These are phyloP conservation scores for Montipora capitata DNA, from an alignment of 92 coral and sea anemone genomes.

Conservation along the genomic window DNA sequence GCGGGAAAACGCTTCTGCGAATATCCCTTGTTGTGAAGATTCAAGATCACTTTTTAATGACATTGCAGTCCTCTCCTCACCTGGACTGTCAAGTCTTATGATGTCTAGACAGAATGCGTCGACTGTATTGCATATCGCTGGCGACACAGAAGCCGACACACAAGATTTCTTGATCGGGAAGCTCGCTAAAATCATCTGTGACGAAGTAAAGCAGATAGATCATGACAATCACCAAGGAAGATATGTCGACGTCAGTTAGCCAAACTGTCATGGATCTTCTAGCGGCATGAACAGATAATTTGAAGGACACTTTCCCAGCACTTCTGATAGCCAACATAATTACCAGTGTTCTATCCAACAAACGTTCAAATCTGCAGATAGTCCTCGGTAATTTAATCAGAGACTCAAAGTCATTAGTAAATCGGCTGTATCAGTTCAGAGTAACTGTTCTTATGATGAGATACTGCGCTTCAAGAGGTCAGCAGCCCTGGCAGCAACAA, in stretches of 20 bases:
- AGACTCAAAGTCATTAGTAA: slow-evolving; percentile 55
- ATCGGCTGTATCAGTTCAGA: slow-evolving; percentile 66
- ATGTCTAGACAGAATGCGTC: slow-evolving; percentile 55
- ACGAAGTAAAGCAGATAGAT: slow-evolving; percentile 56
- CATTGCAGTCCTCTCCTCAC: slow-evolving; percentile 68
- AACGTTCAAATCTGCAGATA: slow-evolving; percentile 71
- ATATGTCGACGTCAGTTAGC: slow-evolving; percentile 55
- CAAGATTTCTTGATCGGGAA: slow-evolving; percentile 46
- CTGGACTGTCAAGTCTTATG: slow-evolving; percentile 70
- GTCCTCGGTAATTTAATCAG: slow-evolving; percentile 67
- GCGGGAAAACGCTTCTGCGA: slow-evolving; percentile 54
- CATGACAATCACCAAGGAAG: slow-evolving; percentile 73
- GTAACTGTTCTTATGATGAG: slow-evolving; percentile 85
- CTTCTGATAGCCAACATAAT: slow-evolving; percentile 72
- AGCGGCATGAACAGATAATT: slow-evolving; percentile 56
- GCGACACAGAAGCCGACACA: slow-evolving; percentile 64
- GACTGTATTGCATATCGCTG: slow-evolving; percentile 46
- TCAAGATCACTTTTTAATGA: slow-evolving; percentile 61
- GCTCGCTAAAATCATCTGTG: slow-evolving; percentile 45
- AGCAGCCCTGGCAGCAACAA: slow-evolving; percentile 76
- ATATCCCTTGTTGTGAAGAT: slow-evolving; percentile 49
- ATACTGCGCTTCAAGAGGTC: slow-evolving; percentile 74
- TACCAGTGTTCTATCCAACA: slow-evolving; percentile 63
- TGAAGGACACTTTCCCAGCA: slow-evolving; percentile 74
- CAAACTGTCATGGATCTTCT: slow-evolving; percentile 68